Evolutionary conservation across 2,797 vertebrate species (phyloP), one percentile per base, ranked within the genome.

Genomic region (Oceanodroma leucorhoa): DNA sequence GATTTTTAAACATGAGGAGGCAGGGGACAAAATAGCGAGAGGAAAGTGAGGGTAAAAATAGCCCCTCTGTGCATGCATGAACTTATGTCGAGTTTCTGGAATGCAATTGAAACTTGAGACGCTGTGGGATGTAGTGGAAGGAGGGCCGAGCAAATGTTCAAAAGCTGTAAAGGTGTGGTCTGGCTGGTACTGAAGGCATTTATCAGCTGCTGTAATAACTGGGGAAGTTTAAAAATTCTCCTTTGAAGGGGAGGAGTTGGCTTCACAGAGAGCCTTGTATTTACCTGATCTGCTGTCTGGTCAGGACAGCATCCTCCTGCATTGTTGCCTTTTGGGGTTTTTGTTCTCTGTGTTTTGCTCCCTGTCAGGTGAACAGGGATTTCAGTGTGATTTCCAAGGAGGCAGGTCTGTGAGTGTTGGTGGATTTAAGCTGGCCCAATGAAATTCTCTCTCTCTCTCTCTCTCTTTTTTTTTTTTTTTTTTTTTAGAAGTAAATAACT

Each of bases 111-210:
- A 76, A 87, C 46, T 38, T 64, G 87, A 94, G 93, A 58, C 1
- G 1, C 46, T 55, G 36, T 30, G 75, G 70, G 77, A 24, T 78
- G 34, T 32, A 40, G 40, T 27, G 45, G 43, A 66, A 88, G 46
- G 75, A 69, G 58, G 17, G 58, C 65, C 50, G 62, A 72, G 55
- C 62, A 61, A 78, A 54, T 46, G 50, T 83, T 83, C 34, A 41
- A 16, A 87, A 94, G 38, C 91, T 95, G 67, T 84, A n/a, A 76
- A 92, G 84, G 89, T 92, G 87, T 76, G 71, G 51, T 54, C 51
- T 89, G 78, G 46, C 62, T 76, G 54, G 10, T 55, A 38, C 70
- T 61, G 54, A 76, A 77, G 60, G 43, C n/a, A 9, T 87, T 95
- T 81, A 30, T 81, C 77, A 61, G 77, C 34, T 90, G 54, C 62